Evolutionary conservation across 2,113 vertebrate genomes (phyloP).

Genomic region (Cavia porcellus): DNA sequence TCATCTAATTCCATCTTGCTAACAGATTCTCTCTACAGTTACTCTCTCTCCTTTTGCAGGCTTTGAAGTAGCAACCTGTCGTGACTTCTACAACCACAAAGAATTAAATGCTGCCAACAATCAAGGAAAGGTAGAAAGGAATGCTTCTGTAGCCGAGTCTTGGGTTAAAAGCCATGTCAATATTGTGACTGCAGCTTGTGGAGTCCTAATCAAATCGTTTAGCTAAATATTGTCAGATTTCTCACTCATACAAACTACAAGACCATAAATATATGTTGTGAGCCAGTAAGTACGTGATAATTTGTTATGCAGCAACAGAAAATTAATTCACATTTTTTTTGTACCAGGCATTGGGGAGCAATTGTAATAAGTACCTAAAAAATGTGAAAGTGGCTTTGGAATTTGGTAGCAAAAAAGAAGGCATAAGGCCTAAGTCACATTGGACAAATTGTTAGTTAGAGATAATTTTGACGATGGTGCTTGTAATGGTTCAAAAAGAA

Average conservation of each 20-base stretch:
- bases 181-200: not conserved
- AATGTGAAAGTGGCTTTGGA: not conserved
- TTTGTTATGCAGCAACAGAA: not conserved
- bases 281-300: not conserved
- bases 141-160: not conserved
- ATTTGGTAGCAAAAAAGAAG: not conserved
- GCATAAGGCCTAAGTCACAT: not conserved
- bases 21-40: not conserved
- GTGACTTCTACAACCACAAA: not conserved
- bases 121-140: not conserved
- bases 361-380: not conserved
- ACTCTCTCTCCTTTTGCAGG: not conserved
- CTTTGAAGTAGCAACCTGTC: constrained; percentile 23
- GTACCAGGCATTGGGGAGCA: not conserved
- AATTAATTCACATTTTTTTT: not conserved
- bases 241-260: not conserved
- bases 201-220: not conserved
- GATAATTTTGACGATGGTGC: constrained; percentile 9
- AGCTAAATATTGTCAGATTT: not conserved
- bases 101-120: not conserved
- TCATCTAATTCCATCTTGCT: not conserved
- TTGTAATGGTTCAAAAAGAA: not conserved
- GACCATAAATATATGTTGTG: not conserved
- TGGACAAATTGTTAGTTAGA: not conserved
- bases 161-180: not conserved